Evolutionary conservation across 2,797 vertebrate genomes (phyloP).

Genomic region (Pseudochirops cupreus): DNA sequence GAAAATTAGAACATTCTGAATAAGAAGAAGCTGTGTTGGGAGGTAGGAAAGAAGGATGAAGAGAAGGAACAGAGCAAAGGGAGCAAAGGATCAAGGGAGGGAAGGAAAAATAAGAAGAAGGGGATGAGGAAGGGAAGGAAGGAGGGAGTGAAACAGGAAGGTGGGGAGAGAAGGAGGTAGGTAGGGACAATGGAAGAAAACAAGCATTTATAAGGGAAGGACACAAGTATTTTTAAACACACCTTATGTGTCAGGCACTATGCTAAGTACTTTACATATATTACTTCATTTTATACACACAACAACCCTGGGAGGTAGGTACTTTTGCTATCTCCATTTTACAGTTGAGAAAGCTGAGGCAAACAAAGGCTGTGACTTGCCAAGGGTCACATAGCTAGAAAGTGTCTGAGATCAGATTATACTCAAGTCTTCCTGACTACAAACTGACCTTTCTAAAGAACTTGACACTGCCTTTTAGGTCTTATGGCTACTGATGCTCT

Average conservation of each 20-base stretch:
- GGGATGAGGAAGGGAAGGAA: not conserved
- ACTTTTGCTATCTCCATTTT: too few relatives aligned
- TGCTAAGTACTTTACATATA: not conserved
- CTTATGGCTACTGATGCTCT: too few relatives aligned
- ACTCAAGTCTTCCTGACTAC: too few relatives aligned
- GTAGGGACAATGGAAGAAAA: not conserved
- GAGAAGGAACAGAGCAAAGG: not conserved
- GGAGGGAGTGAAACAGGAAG: not conserved
- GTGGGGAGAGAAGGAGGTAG: not conserved
- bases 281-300: not conserved
- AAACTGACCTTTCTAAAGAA: too few relatives aligned
- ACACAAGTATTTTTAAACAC: not conserved
- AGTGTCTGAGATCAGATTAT: too few relatives aligned
- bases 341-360: not conserved
- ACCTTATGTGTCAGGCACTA: not conserved
- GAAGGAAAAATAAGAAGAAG: not conserved
- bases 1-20: not conserved
- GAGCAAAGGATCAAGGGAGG: not conserved
- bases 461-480: too few relatives aligned
- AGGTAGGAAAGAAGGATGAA: not conserved
- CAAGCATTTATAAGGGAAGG: not conserved
- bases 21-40: not conserved
- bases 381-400: too few relatives aligned
- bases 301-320: not conserved
- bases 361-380: not conserved